These are phyloP conservation scores for Drosophila robusta DNA, from an alignment of 2,888 invertebrate species.

Conservation along the genomic window DNA sequence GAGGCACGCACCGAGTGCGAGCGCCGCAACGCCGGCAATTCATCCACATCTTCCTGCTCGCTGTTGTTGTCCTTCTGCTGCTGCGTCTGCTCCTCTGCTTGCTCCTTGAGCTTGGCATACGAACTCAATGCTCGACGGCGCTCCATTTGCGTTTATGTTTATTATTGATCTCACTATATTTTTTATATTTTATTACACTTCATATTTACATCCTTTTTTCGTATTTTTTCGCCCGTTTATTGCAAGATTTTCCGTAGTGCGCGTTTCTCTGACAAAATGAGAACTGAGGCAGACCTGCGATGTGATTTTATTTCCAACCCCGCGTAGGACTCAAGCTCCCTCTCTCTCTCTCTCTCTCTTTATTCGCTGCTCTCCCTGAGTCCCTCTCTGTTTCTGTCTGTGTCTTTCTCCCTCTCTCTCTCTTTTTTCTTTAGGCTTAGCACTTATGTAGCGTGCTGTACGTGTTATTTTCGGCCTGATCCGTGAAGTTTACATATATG, in stretches of 20 bases:
- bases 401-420: neutral
- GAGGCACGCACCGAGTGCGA: conserved; percentile 90
- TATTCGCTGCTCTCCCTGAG: too few species aligned
- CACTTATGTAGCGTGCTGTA: conserved; percentile 26
- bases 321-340: conserved; percentile 1
- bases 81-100: conserved; percentile 7
- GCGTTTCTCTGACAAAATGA: conserved; percentile 52
- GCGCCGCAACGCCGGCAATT: conserved; percentile 85
- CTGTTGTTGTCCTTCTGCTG: conserved; percentile 20
- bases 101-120: conserved; percentile 74
- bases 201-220: neutral
- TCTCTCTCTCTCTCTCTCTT: neutral
- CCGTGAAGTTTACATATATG: conserved; percentile 7
- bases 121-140: conserved; percentile 73
- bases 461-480: conserved; percentile 6
- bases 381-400: neutral
- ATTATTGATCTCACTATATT: conserved; percentile 13
- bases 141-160: conserved; percentile 66
- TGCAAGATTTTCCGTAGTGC: conserved; percentile 54
- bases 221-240: conserved; percentile 15
- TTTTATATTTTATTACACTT: neutral
- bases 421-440: neutral
- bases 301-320: conserved; percentile 57
- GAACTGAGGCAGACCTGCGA: conserved; percentile 52
- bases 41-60: conserved; percentile 33